Percentiles rank a stretch among this genome's conserved stretches.
phyloP scores from a whole-genome alignment of 2,113 vertebrate species.

The Craseonycteris thonglongyai region DNA sequence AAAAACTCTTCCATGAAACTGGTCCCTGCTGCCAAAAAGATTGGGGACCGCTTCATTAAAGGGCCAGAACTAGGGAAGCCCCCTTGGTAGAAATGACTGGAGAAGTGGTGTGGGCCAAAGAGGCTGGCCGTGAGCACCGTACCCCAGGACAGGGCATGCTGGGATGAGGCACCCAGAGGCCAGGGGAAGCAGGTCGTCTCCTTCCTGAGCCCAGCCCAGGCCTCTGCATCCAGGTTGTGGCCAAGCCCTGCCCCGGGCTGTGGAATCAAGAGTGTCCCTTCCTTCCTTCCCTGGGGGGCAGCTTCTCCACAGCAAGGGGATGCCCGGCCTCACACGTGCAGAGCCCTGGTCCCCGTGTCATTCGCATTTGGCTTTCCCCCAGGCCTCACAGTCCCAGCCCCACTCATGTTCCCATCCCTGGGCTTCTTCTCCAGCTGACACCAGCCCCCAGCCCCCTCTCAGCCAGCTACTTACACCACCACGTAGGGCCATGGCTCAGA shows the following conservation, averaged over 20 bases:
- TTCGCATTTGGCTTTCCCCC: not conserved
- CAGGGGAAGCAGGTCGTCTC: not conserved
- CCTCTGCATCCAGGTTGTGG: not conserved
- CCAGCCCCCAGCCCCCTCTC: not conserved
- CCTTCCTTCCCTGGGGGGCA: not conserved
- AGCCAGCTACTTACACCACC: conserved; percentile 67
- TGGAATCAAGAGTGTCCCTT: not conserved
- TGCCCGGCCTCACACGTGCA: not conserved
- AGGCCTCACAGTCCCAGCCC: not conserved
- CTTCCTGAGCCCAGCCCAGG: not conserved
- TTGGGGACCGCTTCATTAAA: too few relatives aligned
- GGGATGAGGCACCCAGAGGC: not conserved
- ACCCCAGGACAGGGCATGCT: not conserved
- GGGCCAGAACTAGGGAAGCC: not conserved
- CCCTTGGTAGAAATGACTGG: not conserved
- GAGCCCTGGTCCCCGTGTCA: not conserved
- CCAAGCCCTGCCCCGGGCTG: not conserved
- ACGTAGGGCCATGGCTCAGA: conserved; percentile 49
- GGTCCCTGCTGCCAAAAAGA: too few relatives aligned
- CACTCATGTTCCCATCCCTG: not conserved
- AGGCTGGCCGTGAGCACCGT: not conserved
- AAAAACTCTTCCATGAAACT: too few relatives aligned
- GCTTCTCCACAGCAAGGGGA: not conserved
- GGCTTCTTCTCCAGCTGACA: not conserved
- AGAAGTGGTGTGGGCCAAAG: not conserved